Conservation (phyloP, 2,888 invertebrate genomes). For the Leucoma salicis region DNA sequence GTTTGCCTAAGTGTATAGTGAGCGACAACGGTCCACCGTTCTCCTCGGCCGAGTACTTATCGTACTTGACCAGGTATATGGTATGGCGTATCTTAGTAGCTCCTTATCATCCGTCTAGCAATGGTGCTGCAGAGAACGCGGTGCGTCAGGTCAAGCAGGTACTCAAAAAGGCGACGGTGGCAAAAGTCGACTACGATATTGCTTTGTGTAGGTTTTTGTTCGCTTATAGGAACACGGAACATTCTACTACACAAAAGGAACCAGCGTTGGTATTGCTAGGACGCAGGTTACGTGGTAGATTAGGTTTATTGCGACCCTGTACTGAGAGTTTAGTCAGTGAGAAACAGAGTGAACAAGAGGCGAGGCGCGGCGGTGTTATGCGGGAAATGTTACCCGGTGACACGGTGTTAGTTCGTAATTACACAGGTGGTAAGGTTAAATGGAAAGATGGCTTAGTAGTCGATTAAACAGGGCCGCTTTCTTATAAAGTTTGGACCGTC, state of each 20-base stretch:
- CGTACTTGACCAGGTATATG: slow-evolving; percentile 17
- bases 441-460: no score
- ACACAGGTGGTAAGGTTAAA: no score
- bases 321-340: no score
- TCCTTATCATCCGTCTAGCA: slow-evolving; percentile 26
- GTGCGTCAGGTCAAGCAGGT: slow-evolving; percentile 17
- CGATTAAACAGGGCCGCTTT: no score
- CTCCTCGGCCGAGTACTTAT: slow-evolving; percentile 17
- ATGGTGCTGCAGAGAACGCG: slow-evolving; percentile 24
- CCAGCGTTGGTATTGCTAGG: slow-evolving; percentile 5
- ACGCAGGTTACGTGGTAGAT: slow-evolving; percentile 1
- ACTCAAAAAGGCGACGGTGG: slow-evolving; percentile 12
- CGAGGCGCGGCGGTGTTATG: no score
- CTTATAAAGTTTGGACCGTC: no score
- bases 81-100: slow-evolving; percentile 10
- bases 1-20: no score
- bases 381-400: no score
- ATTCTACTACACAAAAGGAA: slow-evolving; percentile 1
- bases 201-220: slow-evolving; percentile 4
- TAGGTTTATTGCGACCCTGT: not conserved
- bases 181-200: slow-evolving; percentile 1
- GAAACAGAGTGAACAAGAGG: no score
- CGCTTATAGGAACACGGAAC: slow-evolving; percentile 5
- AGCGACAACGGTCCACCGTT: slow-evolving; percentile 16
- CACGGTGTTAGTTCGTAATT: no score